Conservation (phyloP, 2,113 vertebrate genomes). For the Fregetta grallaria region DNA sequence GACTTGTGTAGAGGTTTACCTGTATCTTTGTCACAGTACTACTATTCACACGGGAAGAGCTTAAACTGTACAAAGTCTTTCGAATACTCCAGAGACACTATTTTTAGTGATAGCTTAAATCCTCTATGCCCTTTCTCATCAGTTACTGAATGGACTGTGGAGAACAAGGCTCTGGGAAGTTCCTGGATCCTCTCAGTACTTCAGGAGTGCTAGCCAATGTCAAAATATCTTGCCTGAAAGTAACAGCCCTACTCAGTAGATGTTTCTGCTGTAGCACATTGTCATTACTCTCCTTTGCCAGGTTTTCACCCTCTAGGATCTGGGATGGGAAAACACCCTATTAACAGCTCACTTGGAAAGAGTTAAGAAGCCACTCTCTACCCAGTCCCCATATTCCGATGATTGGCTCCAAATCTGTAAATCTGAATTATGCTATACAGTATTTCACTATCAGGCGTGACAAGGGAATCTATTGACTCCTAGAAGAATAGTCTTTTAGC, state of each 20-base stretch:
- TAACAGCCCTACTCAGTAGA: not conserved
- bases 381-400: not conserved
- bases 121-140: not conserved
- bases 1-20: not conserved
- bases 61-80: not conserved
- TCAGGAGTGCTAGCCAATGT: not conserved
- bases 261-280: not conserved
- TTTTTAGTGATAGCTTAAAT: not conserved
- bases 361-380: not conserved
- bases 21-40: not conserved
- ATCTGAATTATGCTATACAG: not conserved
- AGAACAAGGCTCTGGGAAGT: not conserved
- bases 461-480: not conserved
- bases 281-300: not conserved
- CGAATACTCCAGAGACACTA: not conserved
- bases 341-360: not conserved
- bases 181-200: not conserved
- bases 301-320: not conserved
- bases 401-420: not conserved
- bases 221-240: not conserved
- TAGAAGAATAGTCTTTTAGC: not conserved
- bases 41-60: not conserved
- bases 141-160: not conserved
- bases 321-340: not conserved
- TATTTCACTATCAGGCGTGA: not conserved